Evolutionary conservation across 2,113 vertebrate species (phyloP).

Genomic region (Capra hircus): DNA sequence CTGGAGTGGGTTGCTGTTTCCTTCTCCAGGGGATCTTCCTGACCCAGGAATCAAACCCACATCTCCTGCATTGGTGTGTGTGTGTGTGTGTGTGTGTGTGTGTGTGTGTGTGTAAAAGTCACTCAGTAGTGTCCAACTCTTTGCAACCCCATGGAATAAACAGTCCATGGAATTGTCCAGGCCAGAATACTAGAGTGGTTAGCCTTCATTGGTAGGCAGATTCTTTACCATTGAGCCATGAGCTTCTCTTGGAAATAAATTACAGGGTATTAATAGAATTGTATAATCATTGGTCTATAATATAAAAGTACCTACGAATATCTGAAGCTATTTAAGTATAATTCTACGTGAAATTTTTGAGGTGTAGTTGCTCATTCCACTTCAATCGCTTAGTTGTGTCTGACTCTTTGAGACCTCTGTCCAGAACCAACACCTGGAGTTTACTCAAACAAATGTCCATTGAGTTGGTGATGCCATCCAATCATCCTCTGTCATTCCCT

Average conservation of each 20-base stretch:
- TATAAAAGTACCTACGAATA: background rate
- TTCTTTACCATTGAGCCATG: background rate
- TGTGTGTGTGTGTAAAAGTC: background rate
- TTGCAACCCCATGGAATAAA: background rate
- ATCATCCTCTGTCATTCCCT: background rate
- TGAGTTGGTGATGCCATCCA: background rate
- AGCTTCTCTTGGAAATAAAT: background rate
- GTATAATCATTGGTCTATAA: background rate
- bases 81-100: background rate
- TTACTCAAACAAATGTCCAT: background rate
- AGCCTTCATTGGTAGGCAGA: background rate
- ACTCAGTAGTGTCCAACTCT: background rate
- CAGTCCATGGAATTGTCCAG: background rate
- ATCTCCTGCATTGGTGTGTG: background rate
- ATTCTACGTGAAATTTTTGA: background rate
- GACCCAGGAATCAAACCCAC: background rate
- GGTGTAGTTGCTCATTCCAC: background rate
- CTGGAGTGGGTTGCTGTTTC: background rate
- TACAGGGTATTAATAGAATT: background rate
- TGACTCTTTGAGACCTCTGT: background rate
- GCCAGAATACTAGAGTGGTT: background rate
- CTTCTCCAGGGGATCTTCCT: background rate
- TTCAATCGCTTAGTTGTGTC: background rate
- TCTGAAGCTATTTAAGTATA: background rate
- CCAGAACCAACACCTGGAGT: background rate